These are phyloP conservation scores for Amiota communis DNA, from an alignment of 2,888 invertebrate species.

Conservation along the genomic window DNA sequence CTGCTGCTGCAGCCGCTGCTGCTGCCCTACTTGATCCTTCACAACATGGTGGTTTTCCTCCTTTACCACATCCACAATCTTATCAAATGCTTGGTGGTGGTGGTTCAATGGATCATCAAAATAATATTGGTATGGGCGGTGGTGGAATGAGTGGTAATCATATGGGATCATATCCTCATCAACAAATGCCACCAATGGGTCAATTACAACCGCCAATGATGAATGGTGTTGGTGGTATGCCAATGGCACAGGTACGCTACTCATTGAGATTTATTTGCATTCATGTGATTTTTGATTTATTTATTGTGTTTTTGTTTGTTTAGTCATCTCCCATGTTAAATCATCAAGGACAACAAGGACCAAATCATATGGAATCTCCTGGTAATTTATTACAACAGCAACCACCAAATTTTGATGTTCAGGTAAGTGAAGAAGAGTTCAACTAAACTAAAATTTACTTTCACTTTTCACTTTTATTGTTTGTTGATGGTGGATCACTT, in stretches of 20 bases:
- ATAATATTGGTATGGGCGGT: constrained; percentile 48
- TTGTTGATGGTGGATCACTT: neutral
- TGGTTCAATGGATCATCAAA: constrained; percentile 69
- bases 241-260: constrained; percentile 70
- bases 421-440: constrained; percentile 76
- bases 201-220: constrained; percentile 72
- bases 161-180: constrained; percentile 70
- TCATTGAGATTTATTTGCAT: constrained; percentile 4
- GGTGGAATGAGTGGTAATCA: constrained; percentile 57
- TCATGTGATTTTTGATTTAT: neutral
- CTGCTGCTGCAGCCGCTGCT: neutral
- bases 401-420: constrained; percentile 85
- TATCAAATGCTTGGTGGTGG: constrained; percentile 73
- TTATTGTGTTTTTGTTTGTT: constrained; percentile 5
- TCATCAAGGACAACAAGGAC: constrained; percentile 71
- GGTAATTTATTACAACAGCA: constrained; percentile 77
- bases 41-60: constrained; percentile 70
- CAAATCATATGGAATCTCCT: constrained; percentile 74
- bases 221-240: constrained; percentile 73
- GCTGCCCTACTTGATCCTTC: constrained; percentile 64
- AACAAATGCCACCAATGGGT: constrained; percentile 72
- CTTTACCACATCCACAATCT: constrained; percentile 69
- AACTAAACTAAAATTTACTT: neutral
- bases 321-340: constrained; percentile 73
- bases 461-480: neutral